A percentile compares a stretch with the other conserved stretches of the same genome.
phyloP scores from a whole-genome alignment of 2,113 vertebrate species.

The Mugil cephalus region DNA sequence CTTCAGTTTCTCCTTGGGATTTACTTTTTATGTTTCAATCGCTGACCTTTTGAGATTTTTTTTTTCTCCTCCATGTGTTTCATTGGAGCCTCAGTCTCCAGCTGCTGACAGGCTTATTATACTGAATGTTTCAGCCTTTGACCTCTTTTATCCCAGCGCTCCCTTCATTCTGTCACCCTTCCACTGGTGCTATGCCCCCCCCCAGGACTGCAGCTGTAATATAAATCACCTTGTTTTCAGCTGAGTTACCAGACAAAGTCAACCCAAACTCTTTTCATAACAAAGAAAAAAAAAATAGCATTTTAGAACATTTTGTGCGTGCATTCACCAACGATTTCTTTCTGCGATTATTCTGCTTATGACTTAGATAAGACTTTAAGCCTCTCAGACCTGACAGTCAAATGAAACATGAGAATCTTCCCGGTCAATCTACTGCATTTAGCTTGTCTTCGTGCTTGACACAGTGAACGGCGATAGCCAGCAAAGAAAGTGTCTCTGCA shows the following conservation, averaged over 20 bases:
- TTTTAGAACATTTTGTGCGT: background rate
- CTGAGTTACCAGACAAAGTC: conserved; percentile 12
- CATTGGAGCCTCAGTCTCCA: no score
- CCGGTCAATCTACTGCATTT: background rate
- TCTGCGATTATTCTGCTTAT: conserved; percentile 39
- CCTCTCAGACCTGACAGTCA: conserved; percentile 13
- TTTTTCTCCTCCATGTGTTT: background rate
- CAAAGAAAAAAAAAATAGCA: background rate
- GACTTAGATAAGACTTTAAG: conserved; percentile 18
- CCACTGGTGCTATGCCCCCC: background rate
- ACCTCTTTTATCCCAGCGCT: conserved; percentile 27
- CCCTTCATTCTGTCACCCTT: conserved; percentile 22
- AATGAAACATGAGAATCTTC: background rate
- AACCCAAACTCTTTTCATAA: background rate
- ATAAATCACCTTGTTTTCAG: conserved; percentile 33
- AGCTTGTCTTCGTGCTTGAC: background rate
- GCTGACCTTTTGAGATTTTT: no score
- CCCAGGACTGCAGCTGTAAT: conserved; percentile 21
- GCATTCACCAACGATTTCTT: conserved; percentile 36
- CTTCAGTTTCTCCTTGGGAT: background rate
- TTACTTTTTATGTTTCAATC: background rate
- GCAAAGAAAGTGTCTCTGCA: background rate
- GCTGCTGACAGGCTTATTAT: conserved; percentile 52
- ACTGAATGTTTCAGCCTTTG: conserved; percentile 60
- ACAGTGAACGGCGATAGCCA: background rate